These are phyloP conservation scores for Athene cunicularia DNA, from an alignment of 2,113 vertebrate genomes.

Conservation along the genomic window DNA sequence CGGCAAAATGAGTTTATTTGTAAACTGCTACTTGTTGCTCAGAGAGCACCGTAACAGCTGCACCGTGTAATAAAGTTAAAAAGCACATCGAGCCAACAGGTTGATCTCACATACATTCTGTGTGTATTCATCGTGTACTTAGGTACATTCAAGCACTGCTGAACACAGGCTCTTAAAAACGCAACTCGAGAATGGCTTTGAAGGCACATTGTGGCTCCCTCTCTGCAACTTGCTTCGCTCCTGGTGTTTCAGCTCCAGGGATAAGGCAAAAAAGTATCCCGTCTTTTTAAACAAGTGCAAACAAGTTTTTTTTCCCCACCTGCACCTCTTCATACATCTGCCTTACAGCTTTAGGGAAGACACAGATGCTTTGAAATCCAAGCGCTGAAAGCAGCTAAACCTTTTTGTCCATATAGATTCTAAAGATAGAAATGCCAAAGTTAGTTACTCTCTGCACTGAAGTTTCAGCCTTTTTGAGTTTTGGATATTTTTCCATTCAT, in stretches of 20 bases:
- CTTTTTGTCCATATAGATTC: background rate
- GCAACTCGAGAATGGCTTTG: accelerated
- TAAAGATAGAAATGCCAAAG: background rate
- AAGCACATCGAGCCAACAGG: background rate
- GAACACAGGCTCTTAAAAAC: background rate
- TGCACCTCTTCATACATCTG: too few species aligned
- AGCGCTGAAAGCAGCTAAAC: background rate
- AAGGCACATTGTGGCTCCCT: background rate
- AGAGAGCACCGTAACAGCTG: background rate
- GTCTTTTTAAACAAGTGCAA: background rate
- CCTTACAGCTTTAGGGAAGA: background rate
- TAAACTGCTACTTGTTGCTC: background rate
- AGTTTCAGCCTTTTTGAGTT: background rate
- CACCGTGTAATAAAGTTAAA: accelerated
- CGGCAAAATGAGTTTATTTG: background rate
- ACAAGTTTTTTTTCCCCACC: background rate
- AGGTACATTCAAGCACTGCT: too few species aligned
- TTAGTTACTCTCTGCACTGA: background rate
- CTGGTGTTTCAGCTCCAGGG: background rate
- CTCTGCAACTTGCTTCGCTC: background rate
- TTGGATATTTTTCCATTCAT: background rate
- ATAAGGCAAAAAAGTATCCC: background rate
- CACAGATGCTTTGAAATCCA: background rate
- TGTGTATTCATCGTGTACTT: background rate
- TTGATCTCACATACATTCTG: background rate